Conservation (phyloP, 2,888 invertebrate species). For the Dynastes hyllus region DNA sequence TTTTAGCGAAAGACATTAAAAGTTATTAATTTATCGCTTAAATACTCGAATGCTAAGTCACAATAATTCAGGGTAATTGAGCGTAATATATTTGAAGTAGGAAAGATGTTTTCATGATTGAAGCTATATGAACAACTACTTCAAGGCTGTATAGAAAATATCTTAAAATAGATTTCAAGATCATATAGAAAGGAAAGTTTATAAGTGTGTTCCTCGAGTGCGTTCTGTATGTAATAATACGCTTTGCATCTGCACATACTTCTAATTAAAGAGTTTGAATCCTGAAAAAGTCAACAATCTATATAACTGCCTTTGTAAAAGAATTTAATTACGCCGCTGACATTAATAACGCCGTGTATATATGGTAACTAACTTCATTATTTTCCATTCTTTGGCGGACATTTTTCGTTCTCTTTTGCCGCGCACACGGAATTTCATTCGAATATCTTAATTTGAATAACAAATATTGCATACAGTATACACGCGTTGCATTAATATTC, state of each 20-base stretch:
- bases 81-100: too few relatives aligned
- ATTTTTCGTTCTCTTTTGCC: constrained; percentile 15
- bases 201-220: too few relatives aligned
- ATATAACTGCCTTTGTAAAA: neutral
- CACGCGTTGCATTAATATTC: constrained; percentile 15
- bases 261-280: neutral
- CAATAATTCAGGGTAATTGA: too few relatives aligned
- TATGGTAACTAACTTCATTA: constrained; percentile 15
- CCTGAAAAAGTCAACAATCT: neutral
- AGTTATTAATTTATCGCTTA: too few relatives aligned
- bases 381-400: constrained; percentile 5
- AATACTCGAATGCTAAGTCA: too few relatives aligned
- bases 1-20: too few relatives aligned
- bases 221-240: neutral
- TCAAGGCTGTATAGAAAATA: too few relatives aligned
- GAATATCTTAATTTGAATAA: constrained; percentile 14
- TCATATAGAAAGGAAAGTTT: too few relatives aligned
- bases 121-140: too few relatives aligned
- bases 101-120: too few relatives aligned
- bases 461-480: constrained; percentile 19
- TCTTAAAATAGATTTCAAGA: too few relatives aligned
- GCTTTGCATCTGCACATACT: neutral
- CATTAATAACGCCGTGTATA: neutral
- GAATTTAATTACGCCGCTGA: neutral
- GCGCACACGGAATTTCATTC: neutral